These are phyloP conservation scores for Toxotes lorentzi DNA, from an alignment of 2,797 vertebrate genomes.

Conservation along the genomic window DNA sequence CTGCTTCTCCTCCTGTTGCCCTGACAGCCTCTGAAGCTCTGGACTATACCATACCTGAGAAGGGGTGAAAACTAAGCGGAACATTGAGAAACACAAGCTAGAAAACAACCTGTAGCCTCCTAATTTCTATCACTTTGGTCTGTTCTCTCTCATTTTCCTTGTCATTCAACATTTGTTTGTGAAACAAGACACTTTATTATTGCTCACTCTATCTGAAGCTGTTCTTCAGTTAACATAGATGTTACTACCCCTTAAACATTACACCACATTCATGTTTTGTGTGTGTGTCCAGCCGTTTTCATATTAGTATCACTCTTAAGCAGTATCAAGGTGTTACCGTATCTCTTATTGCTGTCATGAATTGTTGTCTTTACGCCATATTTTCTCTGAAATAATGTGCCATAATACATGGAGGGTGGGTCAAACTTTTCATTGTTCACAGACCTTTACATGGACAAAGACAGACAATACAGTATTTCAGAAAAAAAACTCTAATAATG, in stretches of 20 bases:
- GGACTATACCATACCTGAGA: constrained; percentile 13
- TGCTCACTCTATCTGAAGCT: constrained; percentile 4
- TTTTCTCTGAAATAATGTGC: constrained; percentile 34
- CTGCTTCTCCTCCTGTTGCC: constrained; percentile 5
- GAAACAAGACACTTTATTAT: constrained; percentile 25
- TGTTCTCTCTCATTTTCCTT: constrained; percentile 3
- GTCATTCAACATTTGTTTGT: constrained; percentile 20
- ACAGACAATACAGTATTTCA: constrained; percentile 35
- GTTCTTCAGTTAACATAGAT: constrained; percentile 4
- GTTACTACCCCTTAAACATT: neutral
- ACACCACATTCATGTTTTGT: constrained; percentile 14
- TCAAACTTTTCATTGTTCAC: constrained; percentile 34
- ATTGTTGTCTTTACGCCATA: constrained; percentile 28
- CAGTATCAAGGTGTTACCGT: constrained; percentile 30
- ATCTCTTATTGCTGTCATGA: constrained; percentile 22
- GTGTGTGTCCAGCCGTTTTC: constrained; percentile 21
- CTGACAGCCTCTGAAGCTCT: constrained; percentile 17
- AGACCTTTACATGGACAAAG: constrained; percentile 20
- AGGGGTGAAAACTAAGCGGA: constrained; percentile 17
- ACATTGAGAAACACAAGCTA: constrained; percentile 21
- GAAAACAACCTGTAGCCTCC: constrained; percentile 24
- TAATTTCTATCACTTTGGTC: constrained; percentile 24
- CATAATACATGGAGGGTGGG: constrained; percentile 22
- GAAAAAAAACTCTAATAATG: constrained; percentile 29
- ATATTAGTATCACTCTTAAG: constrained; percentile 23